phyloP scores from a whole-genome alignment of 2,113 vertebrate genomes.

The Carassius gibelio region DNA sequence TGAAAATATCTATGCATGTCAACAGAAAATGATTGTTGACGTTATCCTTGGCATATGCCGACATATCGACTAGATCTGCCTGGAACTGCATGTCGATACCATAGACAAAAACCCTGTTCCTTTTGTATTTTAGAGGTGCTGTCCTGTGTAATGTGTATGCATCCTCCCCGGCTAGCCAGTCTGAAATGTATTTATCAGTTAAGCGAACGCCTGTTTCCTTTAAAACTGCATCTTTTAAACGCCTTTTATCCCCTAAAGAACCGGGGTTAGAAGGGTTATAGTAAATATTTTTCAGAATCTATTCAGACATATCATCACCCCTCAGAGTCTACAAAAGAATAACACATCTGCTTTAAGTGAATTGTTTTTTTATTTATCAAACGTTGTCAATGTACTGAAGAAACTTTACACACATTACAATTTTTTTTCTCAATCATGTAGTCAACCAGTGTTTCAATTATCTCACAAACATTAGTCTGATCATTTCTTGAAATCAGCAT shows the following conservation, averaged over 20 bases:
- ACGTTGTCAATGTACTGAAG: no score
- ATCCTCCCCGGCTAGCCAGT: background rate
- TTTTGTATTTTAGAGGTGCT: background rate
- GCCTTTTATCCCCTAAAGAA: background rate
- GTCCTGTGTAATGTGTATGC: background rate
- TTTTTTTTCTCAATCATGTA: no score
- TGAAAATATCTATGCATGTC: background rate
- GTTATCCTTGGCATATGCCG: no score
- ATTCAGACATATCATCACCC: no score
- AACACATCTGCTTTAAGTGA: background rate
- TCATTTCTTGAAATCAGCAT: no score
- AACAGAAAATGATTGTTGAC: no score
- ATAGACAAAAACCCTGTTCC: conserved; percentile 6
- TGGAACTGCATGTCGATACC: background rate
- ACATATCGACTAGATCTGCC: no score
- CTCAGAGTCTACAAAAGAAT: no score
- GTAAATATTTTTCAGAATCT: background rate
- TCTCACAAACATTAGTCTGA: no score
- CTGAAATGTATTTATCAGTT: background rate
- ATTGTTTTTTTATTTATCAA: background rate
- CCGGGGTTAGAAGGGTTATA: background rate
- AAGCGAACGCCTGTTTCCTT: background rate
- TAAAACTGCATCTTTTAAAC: background rate
- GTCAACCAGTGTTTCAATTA: no score
- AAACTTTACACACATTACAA: no score